These are phyloP conservation scores for Globicephala melas DNA, from an alignment of 2,113 vertebrate species.

Conservation along the genomic window DNA sequence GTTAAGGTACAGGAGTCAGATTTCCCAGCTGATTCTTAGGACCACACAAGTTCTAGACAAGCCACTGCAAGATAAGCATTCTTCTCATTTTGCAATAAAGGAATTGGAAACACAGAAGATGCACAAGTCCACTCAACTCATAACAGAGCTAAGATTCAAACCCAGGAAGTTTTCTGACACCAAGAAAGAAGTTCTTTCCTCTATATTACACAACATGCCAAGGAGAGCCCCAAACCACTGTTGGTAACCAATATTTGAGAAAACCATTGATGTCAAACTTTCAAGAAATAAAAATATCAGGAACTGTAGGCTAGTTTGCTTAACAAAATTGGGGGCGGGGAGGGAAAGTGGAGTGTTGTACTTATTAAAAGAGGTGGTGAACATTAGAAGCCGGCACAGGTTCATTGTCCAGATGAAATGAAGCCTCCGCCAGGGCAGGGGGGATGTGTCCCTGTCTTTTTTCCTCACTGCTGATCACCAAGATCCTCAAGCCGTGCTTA, in stretches of 20 bases:
- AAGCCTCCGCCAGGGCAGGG: background rate
- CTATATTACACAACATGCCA: background rate
- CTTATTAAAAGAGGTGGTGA: background rate
- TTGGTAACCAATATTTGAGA: background rate
- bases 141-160: background rate
- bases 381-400: background rate
- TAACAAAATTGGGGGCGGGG: background rate
- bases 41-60: background rate
- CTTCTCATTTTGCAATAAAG: background rate
- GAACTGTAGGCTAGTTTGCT: background rate
- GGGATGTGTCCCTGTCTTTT: fast-evolving
- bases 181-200: background rate
- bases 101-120: background rate
- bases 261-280: background rate
- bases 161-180: background rate
- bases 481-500: too few species aligned
- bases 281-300: background rate
- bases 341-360: background rate
- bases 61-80: background rate
- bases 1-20: background rate
- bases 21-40: background rate
- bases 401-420: background rate
- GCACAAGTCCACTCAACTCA: background rate
- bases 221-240: background rate
- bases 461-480: background rate